Evolutionary conservation across 2,888 invertebrate species (phyloP).

Genomic region (Emesis russula): DNA sequence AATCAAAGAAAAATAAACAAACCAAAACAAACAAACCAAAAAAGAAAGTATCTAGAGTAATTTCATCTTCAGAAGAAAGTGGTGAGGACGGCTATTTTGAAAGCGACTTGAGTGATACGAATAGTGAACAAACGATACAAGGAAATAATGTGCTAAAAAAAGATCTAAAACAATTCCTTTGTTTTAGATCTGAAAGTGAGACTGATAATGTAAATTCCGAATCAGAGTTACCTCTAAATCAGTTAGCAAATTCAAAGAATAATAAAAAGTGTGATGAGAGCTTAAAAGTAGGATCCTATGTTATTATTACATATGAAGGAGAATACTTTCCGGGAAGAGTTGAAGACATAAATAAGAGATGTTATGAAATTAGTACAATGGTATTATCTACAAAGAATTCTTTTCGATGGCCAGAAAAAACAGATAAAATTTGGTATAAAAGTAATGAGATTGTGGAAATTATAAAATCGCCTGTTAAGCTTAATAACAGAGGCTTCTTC

Average conservation of each 20-base stretch:
- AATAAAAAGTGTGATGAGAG: no score
- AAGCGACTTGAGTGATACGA: no score
- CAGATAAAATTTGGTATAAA: slow-evolving; percentile 4
- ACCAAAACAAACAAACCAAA: neutral
- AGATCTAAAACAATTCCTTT: no score
- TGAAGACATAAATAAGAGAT: neutral
- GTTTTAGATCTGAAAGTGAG: no score
- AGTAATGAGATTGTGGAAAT: neutral
- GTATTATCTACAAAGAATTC: neutral
- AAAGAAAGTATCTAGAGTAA: neutral
- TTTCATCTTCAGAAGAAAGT: neutral
- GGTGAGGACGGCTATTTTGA: no score
- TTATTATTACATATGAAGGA: neutral
- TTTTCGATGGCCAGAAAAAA: neutral
- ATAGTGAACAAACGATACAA: no score
- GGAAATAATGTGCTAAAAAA: no score
- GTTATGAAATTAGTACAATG: slow-evolving; percentile 21
- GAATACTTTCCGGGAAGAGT: slow-evolving; percentile 23
- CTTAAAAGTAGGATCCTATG: no score
- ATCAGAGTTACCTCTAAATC: no score
- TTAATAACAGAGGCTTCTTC: neutral
- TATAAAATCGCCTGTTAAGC: neutral
- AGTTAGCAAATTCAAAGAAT: no score
- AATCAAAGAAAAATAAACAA: no score
- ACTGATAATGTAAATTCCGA: no score